Conservation (phyloP, 2,888 invertebrate species). For the Lepidocyrtoides sp. region DNA sequence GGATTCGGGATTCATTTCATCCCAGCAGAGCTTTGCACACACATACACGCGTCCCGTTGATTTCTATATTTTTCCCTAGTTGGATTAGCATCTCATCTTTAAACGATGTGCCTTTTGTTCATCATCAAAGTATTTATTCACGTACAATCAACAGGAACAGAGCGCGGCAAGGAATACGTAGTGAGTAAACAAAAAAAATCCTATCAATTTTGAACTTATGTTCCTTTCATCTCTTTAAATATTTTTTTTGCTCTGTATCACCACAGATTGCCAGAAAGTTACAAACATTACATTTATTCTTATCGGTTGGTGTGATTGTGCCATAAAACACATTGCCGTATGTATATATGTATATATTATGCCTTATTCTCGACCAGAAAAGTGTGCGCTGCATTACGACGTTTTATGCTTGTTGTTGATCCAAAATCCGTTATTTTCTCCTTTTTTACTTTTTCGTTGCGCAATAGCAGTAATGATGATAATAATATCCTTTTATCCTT, state of each 20-base stretch:
- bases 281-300: slow-evolving; percentile 1
- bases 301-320: slow-evolving; percentile 9
- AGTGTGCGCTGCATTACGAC: slow-evolving; percentile 39
- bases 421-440: background rate
- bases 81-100: background rate
- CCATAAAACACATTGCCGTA: slow-evolving; percentile 24
- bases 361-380: slow-evolving; percentile 41
- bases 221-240: background rate
- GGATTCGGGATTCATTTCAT: too few relatives aligned
- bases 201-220: background rate
- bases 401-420: slow-evolving; percentile 3
- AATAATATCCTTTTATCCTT: too few relatives aligned
- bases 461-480: slow-evolving; percentile 21
- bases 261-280: too few relatives aligned
- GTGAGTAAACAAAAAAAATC: slow-evolving; percentile 10
- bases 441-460: slow-evolving; percentile 8
- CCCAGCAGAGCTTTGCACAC: slow-evolving; percentile 33
- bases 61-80: background rate
- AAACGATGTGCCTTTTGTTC: background rate
- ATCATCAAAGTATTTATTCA: background rate
- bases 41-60: slow-evolving; percentile 28
- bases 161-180: background rate
- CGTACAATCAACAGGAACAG: background rate
- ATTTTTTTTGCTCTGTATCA: slow-evolving; percentile 7
- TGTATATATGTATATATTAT: slow-evolving; percentile 19